Base-by-base conservation (phyloP, 2,797 vertebrate species). In the Muraenolepis orangiensis region DNA sequence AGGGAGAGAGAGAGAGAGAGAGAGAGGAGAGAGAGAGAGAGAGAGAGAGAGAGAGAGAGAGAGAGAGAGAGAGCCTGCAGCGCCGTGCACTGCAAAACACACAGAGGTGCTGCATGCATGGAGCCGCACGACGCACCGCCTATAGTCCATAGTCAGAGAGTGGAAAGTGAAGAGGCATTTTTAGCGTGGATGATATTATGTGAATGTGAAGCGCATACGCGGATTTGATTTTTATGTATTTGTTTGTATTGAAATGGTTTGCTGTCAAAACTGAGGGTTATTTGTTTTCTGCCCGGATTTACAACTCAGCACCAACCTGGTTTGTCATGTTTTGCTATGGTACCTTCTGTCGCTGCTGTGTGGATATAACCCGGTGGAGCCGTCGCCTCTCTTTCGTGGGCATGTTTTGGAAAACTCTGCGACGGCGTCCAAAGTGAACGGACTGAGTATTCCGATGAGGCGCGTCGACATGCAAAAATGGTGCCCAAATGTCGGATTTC, bases 401-500 rank as follows among this genome's bases (percentile, higher is more conserved):
- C 94, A 95, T 72, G 90, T 96, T 73, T 93, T 91, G 78, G 95
- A 96, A 88, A 96, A 96, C 93, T 93, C 94, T 1, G 94, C 94
- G 18, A 31, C 87, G 73, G 94, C 93, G 73, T 95, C 95, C 0
- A 95, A 91, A 87, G 95, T 96, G 31, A 93, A 90, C 77, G 95
- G 95, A 78, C 88, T 96, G 61, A 95, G 88, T 87, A 91, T 96
- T 71, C 94, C 95, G 30, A 83, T 88, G 86, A 93, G 88, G 88
- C 93, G 95, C 78, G 89, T 96, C 81, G 86, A 93, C 84, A 91
- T 91, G 85, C 94, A 93, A 85, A 93, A 91, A 84, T 93, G 95
- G 94, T 95, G 96, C 86, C 90, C 92, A 8, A 78, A 80, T 69
- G 88, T 92, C 72, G 93, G 93, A 18, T 90, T 91, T 91, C 93